phyloP scores from a whole-genome alignment of 2,888 invertebrate species.

The Argynnis bischoffii region DNA sequence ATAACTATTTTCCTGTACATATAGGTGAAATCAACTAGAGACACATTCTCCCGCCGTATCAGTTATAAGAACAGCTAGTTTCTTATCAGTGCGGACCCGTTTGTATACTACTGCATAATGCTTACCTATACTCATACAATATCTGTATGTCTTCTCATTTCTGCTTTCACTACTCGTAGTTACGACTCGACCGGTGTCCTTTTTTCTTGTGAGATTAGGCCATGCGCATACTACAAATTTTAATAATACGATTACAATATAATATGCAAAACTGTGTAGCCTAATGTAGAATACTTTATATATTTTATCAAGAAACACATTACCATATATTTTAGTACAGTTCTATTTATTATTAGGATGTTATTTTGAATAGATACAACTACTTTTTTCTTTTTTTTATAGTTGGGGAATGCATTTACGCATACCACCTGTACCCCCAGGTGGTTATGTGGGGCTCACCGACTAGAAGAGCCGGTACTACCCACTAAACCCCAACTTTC shows the following conservation, averaged over 20 bases:
- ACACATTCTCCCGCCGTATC: slow-evolving; percentile 30
- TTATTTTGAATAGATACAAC: too few species aligned
- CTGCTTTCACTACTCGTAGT: slow-evolving; percentile 54
- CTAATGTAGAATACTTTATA: too few species aligned
- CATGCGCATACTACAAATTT: not conserved
- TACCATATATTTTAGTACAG: too few species aligned
- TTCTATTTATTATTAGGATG: too few species aligned
- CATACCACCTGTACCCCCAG: too few species aligned
- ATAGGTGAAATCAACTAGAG: slow-evolving; percentile 15
- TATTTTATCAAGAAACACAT: too few species aligned
- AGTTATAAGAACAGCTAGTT: slow-evolving; percentile 45
- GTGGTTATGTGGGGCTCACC: too few species aligned
- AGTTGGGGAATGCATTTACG: too few species aligned
- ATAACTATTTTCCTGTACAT: not conserved
- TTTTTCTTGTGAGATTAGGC: slow-evolving; percentile 43
- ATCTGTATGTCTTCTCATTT: slow-evolving; percentile 44
- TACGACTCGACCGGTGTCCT: slow-evolving; percentile 42
- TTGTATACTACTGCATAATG: slow-evolving; percentile 41
- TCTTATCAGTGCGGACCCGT: slow-evolving; percentile 56
- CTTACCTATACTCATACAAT: slow-evolving; percentile 43
- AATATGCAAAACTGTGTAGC: not conserved
- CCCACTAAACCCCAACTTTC: too few species aligned
- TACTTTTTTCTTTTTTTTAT: too few species aligned
- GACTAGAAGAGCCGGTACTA: too few species aligned
- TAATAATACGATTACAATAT: not conserved